A percentile compares a stretch with the other conserved stretches of the same genome.
phyloP scores from a whole-genome alignment of 1,140 invertebrate genomes.

The Solenopsis invicta region DNA sequence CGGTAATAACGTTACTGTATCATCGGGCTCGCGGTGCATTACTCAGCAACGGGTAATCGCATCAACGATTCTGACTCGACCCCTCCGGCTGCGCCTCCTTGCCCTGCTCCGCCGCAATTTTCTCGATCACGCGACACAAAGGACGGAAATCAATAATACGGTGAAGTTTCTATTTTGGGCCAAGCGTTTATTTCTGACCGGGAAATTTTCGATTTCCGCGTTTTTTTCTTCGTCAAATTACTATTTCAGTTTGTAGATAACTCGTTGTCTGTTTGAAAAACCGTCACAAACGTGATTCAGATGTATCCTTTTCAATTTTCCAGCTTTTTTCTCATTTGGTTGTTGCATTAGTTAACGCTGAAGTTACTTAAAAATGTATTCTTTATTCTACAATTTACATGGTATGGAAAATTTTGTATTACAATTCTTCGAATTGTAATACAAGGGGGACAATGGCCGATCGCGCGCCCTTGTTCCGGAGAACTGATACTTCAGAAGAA shows the following conservation, averaged over 20 bases:
- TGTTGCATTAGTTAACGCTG: background rate
- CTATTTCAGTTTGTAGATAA: background rate
- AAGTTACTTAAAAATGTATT: background rate
- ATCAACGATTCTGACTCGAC: constrained; percentile 42
- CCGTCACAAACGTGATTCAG: background rate
- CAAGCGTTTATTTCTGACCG: constrained; percentile 10
- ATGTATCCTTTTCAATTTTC: background rate
- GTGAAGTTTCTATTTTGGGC: constrained; percentile 20
- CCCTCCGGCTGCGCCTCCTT: constrained; percentile 72
- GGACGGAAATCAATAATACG: constrained; percentile 78
- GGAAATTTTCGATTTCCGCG: background rate
- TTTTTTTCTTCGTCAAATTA: background rate
- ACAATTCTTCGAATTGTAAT: background rate
- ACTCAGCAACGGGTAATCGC: constrained; percentile 63
- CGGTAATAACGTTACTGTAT: constrained; percentile 67
- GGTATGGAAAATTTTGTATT: background rate
- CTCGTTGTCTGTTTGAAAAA: background rate
- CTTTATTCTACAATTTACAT: background rate
- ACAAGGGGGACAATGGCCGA: background rate
- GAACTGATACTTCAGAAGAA: background rate
- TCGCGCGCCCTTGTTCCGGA: background rate
- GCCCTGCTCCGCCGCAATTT: constrained; percentile 73
- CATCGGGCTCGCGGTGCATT: constrained; percentile 67
- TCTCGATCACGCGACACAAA: constrained; percentile 80
- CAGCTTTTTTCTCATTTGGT: background rate